These are phyloP conservation scores for rat (Rattus norvegicus) DNA, from an alignment of 2,113 vertebrate species.

Conservation along the genomic window DNA sequence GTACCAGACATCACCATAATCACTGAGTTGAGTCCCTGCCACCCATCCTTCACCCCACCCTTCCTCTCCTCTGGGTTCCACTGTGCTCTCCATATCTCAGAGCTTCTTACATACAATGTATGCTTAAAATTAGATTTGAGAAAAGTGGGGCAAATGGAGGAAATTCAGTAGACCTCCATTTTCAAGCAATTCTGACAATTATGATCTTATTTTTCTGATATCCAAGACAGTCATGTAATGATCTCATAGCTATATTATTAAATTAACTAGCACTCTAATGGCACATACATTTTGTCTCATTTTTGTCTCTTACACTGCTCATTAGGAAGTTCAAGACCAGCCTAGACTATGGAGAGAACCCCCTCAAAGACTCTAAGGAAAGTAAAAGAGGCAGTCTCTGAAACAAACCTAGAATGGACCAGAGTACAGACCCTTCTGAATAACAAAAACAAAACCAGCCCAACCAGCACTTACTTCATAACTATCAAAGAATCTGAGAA, in stretches of 20 bases:
- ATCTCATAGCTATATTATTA: conserved; percentile 47
- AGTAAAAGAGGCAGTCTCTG: conserved; percentile 44
- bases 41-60: background rate
- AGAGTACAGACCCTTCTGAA: background rate
- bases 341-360: background rate
- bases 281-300: conserved; percentile 39
- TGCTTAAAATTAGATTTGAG: background rate
- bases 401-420: background rate
- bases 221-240: conserved; percentile 46
- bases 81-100: background rate
- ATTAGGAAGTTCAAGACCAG: background rate
- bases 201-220: conserved; percentile 56
- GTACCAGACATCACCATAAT: background rate
- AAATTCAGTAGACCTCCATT: conserved; percentile 8
- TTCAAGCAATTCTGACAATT: conserved; percentile 5
- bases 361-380: background rate
- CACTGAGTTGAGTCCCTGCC: background rate
- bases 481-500: conserved; percentile 40
- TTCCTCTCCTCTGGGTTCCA: background rate
- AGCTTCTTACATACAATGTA: background rate
- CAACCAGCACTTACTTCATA: background rate
- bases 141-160: conserved; percentile 20
- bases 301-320: conserved; percentile 32
- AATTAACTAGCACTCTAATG: conserved; percentile 4
- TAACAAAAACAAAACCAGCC: background rate